Conservation (phyloP, 1,140 invertebrate species). For the Drosophila takahashii region DNA sequence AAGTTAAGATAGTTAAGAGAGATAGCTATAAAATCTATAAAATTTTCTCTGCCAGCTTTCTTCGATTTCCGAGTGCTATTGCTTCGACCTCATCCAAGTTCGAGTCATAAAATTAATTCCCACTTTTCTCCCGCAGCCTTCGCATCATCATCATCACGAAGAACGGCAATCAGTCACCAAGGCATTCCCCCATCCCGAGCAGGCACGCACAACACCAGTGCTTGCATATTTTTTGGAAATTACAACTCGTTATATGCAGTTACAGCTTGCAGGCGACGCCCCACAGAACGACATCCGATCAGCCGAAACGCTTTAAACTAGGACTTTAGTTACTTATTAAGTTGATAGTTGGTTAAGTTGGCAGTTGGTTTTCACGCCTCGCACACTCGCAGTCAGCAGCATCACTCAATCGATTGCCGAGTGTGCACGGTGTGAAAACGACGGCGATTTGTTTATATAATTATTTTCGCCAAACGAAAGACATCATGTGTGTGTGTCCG, state of each 20-base stretch:
- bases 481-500: constrained; percentile 45
- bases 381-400: constrained; percentile 35
- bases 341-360: constrained; percentile 34
- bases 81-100: not conserved
- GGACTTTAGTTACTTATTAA: constrained; percentile 79
- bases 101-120: not conserved
- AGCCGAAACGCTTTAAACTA: constrained; percentile 51
- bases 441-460: constrained; percentile 32
- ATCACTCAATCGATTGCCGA: constrained; percentile 29
- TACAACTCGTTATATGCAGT: constrained; percentile 64
- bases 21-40: too few relatives aligned
- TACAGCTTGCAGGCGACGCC: constrained; percentile 45
- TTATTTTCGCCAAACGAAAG: constrained; percentile 51
- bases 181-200: constrained; percentile 59
- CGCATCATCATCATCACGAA: constrained; percentile 38
- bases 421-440: constrained; percentile 42
- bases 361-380: constrained; percentile 43
- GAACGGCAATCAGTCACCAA: constrained; percentile 60
- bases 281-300: constrained; percentile 22
- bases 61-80: constrained; percentile 3
- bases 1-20: too few relatives aligned
- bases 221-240: constrained; percentile 69
- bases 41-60: not conserved
- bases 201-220: constrained; percentile 56
- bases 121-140: constrained; percentile 8